Base-by-base conservation (phyloP, 2,113 vertebrate species). In the Caloenas nicobarica region DNA sequence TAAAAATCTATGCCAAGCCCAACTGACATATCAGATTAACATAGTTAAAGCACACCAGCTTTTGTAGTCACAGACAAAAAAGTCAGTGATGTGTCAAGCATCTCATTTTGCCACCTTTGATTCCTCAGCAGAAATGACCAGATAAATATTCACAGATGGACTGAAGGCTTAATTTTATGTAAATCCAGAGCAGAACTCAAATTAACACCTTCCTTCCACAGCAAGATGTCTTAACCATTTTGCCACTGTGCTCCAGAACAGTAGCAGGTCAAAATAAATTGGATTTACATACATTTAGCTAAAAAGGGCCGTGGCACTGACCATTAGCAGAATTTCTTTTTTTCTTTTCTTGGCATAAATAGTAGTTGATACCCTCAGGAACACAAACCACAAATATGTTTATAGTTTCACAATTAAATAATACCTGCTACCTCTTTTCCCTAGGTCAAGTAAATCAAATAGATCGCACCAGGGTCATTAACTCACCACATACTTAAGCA, bases 101-200 rank as follows among this genome's bases (percentile, higher is more conserved):
- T 78, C 76, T 92, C 74, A 83, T 93, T 94, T 85, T 65, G 57
- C 31, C 42, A 81, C 60, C 58, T 65, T 70, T 92, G 76, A 90
- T 38, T 86, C 68, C 69, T 84, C 77, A 84, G 81, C 38, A 94
- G 69, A 81, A 96, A 89, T 68, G 34, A 88, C 77, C 83, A 92
- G 48, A 91, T 51, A 93, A 94, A 93, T 74, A 95, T 74, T 93
- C 77, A 93, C 64, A 81, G 38, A 92, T 76, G 65, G 72, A 92
- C 53, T 73, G 31, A 93, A 88, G 42, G 72, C 60, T 84, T 94
- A 81, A 93, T 91, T 92, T 87, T 91, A 93, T 87, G 83, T 64
- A 96, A 95, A 95, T 84, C 29, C 65, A 91, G 72, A 89, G 57
- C 23, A 93, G 69, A 86, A 78, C 48, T 78, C 68, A 84, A 91